Conservation (phyloP, 2,797 vertebrate species). For the Pempheris klunzingeri region DNA sequence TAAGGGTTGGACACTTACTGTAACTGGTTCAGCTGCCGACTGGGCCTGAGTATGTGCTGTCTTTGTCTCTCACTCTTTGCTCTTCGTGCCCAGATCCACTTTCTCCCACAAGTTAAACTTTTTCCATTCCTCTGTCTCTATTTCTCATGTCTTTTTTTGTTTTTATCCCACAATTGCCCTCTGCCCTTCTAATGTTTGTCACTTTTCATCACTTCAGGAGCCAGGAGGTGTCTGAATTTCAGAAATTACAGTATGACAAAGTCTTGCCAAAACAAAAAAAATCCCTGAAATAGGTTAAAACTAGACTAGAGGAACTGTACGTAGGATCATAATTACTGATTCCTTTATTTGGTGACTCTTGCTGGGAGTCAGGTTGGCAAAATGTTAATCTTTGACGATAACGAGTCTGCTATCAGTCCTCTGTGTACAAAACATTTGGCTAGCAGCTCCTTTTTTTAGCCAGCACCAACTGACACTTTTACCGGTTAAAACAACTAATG, state of each 20-base stretch:
- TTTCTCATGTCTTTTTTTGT: slow-evolving; percentile 2
- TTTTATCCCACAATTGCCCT: background rate
- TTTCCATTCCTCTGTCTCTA: slow-evolving; percentile 1
- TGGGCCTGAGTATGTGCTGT: slow-evolving; percentile 31
- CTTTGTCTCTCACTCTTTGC: slow-evolving; percentile 15
- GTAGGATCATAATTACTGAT: background rate
- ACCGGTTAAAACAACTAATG: too few species aligned
- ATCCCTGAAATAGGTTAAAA: background rate
- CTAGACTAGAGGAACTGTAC: background rate
- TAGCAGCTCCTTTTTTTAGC: background rate
- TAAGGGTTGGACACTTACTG: slow-evolving; percentile 72
- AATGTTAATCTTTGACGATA: too few species aligned
- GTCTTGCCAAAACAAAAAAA: too few species aligned
- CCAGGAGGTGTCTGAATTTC: background rate
- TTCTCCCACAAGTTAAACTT: slow-evolving; percentile 26
- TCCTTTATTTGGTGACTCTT: background rate
- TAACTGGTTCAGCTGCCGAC: slow-evolving; percentile 66
- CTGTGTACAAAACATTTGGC: background rate
- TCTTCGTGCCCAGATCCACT: slow-evolving; percentile 21
- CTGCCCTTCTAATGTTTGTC: background rate
- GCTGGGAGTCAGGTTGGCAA: too few species aligned
- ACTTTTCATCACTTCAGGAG: too few species aligned
- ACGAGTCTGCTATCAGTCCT: background rate
- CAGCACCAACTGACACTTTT: too few species aligned
- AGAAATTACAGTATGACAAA: too few species aligned